A percentile compares a stretch with the other conserved stretches of the same genome.
Evolutionary conservation across 1,140 invertebrate genomes (phyloP).

Genomic region (Rhynchophorus ferrugineus): DNA sequence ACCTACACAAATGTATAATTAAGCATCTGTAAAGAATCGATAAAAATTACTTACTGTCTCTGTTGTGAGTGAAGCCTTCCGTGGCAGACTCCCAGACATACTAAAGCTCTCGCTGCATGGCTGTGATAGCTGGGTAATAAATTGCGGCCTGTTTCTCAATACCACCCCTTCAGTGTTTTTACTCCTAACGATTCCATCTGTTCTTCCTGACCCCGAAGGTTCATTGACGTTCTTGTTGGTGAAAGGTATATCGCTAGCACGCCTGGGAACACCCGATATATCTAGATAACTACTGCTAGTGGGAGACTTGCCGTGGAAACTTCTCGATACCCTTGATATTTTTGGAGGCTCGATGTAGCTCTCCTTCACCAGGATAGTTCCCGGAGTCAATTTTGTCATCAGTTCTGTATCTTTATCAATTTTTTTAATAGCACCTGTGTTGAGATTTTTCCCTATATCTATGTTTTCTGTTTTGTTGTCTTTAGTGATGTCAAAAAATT

Average conservation of each 20-base stretch:
- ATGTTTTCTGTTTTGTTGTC: slow-evolving; percentile 24
- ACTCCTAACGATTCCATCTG: neutral
- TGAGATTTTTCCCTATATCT: slow-evolving; percentile 24
- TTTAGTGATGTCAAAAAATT: slow-evolving; percentile 30
- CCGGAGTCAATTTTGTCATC: slow-evolving; percentile 29
- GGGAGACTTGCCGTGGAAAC: slow-evolving; percentile 42
- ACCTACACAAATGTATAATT: slow-evolving; percentile 10
- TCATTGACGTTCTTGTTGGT: neutral
- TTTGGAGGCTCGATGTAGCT: slow-evolving; percentile 44
- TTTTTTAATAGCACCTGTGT: slow-evolving; percentile 21
- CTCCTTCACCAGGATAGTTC: slow-evolving; percentile 43
- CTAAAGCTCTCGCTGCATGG: slow-evolving; percentile 13
- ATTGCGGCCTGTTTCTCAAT: slow-evolving; percentile 14
- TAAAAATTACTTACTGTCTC: slow-evolving; percentile 22
- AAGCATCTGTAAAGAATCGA: neutral
- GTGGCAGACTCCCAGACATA: slow-evolving; percentile 1
- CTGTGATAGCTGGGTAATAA: slow-evolving; percentile 20
- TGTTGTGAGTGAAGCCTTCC: slow-evolving; percentile 22
- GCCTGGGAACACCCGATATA: slow-evolving; percentile 24
- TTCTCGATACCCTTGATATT: slow-evolving; percentile 41
- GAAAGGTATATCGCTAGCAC: slow-evolving; percentile 35
- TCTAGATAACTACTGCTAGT: slow-evolving; percentile 24
- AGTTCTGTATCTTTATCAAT: slow-evolving; percentile 20
- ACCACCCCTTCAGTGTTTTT: neutral
- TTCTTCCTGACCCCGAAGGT: neutral